Evolutionary conservation across 2,113 vertebrate genomes (phyloP).

Genomic region (Thermophis baileyi): DNA sequence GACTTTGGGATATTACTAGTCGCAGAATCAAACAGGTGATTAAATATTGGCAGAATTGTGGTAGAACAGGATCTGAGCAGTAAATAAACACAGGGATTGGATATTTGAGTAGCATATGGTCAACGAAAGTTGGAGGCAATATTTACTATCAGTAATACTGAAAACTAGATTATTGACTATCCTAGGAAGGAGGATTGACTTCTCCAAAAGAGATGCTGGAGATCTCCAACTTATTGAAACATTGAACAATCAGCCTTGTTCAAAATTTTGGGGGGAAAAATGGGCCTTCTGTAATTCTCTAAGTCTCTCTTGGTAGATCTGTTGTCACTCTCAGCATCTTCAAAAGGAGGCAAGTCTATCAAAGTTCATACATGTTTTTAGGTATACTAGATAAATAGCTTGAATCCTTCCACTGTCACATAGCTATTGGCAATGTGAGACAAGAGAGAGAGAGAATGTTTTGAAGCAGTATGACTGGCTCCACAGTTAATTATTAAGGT

Average conservation of each 20-base stretch:
- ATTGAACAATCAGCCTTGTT: not conserved
- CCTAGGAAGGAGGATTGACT: not conserved
- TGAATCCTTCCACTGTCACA: not conserved
- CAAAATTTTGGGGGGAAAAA: not conserved
- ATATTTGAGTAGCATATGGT: not conserved
- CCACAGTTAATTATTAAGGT: not conserved
- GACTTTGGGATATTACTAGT: slow-evolving; percentile 42
- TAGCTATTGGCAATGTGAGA: not conserved
- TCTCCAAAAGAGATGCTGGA: not conserved
- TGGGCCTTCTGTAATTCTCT: not conserved
- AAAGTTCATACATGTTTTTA: not conserved
- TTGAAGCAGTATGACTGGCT: not conserved
- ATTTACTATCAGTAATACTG: not conserved
- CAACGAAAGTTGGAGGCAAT: not conserved
- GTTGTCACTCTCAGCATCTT: too few relatives aligned
- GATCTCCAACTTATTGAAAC: not conserved
- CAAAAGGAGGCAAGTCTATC: not conserved
- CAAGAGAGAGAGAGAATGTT: not conserved
- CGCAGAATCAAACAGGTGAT: not conserved
- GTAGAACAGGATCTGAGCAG: not conserved
- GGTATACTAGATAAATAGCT: too few relatives aligned
- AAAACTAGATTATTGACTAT: not conserved
- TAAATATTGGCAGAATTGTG: not conserved
- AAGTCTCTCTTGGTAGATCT: not conserved
- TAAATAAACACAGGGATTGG: not conserved